A percentile compares a stretch with the other conserved stretches of the same genome.
phyloP scores from a whole-genome alignment of 1,140 invertebrate genomes.

The Euwallacea fornicatus region DNA sequence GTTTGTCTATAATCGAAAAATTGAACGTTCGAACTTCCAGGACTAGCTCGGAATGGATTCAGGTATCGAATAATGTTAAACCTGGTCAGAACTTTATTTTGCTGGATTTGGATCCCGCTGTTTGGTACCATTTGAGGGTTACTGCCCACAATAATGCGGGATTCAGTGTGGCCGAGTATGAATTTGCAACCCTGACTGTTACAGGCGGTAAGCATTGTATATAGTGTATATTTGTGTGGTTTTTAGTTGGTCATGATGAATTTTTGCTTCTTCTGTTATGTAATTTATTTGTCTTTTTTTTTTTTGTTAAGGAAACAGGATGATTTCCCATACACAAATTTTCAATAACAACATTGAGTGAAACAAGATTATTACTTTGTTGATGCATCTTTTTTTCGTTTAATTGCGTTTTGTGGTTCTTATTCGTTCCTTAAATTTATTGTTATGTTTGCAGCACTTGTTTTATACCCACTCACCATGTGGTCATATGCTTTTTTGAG shows the following conservation, averaged over 20 bases:
- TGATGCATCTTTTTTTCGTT: background rate
- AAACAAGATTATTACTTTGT: background rate
- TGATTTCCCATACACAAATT: constrained; percentile 1
- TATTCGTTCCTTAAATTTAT: constrained; percentile 2
- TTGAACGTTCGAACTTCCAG: constrained; percentile 54
- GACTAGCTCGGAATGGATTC: constrained; percentile 83
- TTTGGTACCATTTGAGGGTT: constrained; percentile 88
- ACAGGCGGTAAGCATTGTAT: constrained; percentile 76
- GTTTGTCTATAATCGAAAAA: background rate
- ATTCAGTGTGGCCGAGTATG: constrained; percentile 90
- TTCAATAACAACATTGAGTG: background rate
- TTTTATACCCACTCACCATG: constrained; percentile 40
- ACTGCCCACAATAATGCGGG: constrained; percentile 96
- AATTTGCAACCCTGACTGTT: constrained; percentile 91
- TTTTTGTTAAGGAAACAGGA: constrained; percentile 8
- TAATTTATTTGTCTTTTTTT: constrained; percentile 5
- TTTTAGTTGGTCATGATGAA: constrained; percentile 22
- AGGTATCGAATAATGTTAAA: constrained; percentile 90
- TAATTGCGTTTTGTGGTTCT: constrained; percentile 21
- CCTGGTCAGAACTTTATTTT: constrained; percentile 89
- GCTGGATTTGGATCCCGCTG: constrained; percentile 87
- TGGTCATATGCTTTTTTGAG: constrained; percentile 31
- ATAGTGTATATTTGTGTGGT: constrained; percentile 42
- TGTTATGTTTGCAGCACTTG: constrained; percentile 44
- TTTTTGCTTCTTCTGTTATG: constrained; percentile 25